Evolutionary conservation across 2,797 vertebrate genomes (phyloP), one percentile per base, ranked within the genome.

Genomic region (Thamnophis elegans): DNA sequence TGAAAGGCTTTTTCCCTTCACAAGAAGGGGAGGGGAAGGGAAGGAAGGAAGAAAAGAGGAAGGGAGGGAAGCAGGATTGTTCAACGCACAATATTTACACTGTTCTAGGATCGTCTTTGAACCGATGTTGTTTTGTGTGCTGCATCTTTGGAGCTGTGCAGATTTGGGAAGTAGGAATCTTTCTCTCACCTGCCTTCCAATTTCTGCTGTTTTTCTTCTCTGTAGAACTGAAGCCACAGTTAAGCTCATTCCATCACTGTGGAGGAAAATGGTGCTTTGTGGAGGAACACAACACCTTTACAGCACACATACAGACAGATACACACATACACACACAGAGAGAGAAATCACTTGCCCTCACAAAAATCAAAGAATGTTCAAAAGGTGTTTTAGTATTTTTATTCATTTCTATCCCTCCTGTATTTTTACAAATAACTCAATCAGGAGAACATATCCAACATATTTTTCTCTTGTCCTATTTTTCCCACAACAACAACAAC

Each of bases 1-100:
- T 60, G 65, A 88, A 85, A 88, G n/a, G 89, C 25, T 91, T 94
- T 62, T 95, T 91, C 60, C 86, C 91, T 91, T 47, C 47, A 56
- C 8, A 1, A 28, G 73, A 78, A 78, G 1, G 12, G 2, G 11
- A 26, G 51, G 25, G 42, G 42, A 28, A 6, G 53, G 78, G 18
- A 62, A 54, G 28, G 47, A 53, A 53, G 36, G 56, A 82, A 56
- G 12, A 26, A 56, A 58, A 62, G 36, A 73, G 42, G 54, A 32
- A 28, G 36, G 88, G 36, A 54, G 7, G 60, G 13, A 53, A n/a
- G 58, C 18, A 53, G 22, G 12, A 53, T 51, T 59, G 32, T 47
- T 82, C 73, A 22, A 85, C 26, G 14, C 47, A 85, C 47, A 14
- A 25, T 25, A 2, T 82, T 82, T 47, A 25, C 20, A 11, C 10